Evolutionary conservation across 1,140 invertebrate genomes (phyloP).

Genomic region (Camponotus vicinus): DNA sequence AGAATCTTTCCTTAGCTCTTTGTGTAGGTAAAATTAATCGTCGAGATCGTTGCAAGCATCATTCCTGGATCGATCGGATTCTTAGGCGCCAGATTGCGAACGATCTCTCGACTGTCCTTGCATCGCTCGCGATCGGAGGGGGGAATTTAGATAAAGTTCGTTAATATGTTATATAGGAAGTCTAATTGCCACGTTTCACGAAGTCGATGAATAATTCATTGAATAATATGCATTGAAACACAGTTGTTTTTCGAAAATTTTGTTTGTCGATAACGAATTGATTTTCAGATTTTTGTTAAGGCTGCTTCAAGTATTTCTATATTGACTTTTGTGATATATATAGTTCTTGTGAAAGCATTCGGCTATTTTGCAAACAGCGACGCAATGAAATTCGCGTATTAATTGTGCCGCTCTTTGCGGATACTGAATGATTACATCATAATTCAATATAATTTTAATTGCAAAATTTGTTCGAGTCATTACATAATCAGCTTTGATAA

Average conservation of each 20-base stretch:
- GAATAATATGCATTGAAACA: neutral
- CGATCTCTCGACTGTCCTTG: slow-evolving; percentile 29
- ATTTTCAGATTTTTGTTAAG: slow-evolving; percentile 15
- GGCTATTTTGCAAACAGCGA: slow-evolving; percentile 28
- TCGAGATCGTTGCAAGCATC: slow-evolving; percentile 34
- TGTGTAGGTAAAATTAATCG: slow-evolving; percentile 1
- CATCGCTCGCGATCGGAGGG: slow-evolving; percentile 26
- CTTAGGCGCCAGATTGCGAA: slow-evolving; percentile 57
- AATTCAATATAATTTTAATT: neutral
- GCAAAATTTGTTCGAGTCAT: neutral
- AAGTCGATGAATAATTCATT: neutral
- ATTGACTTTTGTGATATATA: neutral
- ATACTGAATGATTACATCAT: slow-evolving; percentile 10
- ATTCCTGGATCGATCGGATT: slow-evolving; percentile 36
- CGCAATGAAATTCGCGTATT: neutral
- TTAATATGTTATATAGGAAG: slow-evolving; percentile 24
- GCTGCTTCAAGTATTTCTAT: neutral
- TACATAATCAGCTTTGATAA: slow-evolving; percentile 19
- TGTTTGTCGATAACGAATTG: neutral
- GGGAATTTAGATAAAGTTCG: neutral
- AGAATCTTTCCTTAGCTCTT: neutral
- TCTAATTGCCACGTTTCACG: slow-evolving; percentile 2
- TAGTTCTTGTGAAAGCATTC: neutral
- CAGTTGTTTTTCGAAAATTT: neutral
- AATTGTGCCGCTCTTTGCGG: slow-evolving; percentile 7